A percentile compares a stretch with the other conserved stretches of the same genome.
Evolutionary conservation across 2,888 invertebrate species (phyloP).

Genomic region (Andrena marginata): DNA sequence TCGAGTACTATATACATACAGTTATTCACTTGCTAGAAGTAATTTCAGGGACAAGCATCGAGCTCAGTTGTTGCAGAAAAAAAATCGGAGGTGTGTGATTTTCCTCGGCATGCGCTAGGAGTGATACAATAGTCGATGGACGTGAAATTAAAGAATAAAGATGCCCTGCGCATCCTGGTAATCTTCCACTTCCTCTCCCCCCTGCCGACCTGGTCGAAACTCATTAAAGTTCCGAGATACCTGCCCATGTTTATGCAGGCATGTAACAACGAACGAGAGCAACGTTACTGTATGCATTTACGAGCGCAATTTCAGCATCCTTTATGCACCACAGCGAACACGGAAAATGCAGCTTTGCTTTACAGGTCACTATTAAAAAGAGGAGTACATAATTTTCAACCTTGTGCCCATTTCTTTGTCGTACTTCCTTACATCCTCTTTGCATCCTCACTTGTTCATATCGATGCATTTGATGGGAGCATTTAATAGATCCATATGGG

Average conservation of each 20-base stretch:
- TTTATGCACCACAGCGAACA: constrained; percentile 44
- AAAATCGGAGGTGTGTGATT: neutral
- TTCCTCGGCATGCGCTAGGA: constrained; percentile 15
- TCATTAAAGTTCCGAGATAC: constrained; percentile 62
- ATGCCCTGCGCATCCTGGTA: neutral
- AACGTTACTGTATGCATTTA: constrained; percentile 51
- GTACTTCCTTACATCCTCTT: neutral
- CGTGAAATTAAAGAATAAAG: constrained; percentile 33
- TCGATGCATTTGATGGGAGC: neutral
- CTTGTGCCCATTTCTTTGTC: constrained; percentile 1
- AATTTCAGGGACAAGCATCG: neutral
- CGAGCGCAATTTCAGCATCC: constrained; percentile 46
- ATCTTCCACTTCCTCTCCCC: constrained; percentile 7
- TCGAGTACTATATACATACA: neutral
- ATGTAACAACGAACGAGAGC: constrained; percentile 63
- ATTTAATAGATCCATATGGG: neutral
- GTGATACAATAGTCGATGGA: constrained; percentile 13
- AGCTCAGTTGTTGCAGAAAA: neutral
- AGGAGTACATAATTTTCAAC: neutral
- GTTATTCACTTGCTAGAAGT: neutral
- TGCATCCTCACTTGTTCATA: neutral
- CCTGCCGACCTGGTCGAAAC: constrained; percentile 29
- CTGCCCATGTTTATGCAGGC: constrained; percentile 62
- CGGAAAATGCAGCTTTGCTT: constrained; percentile 37
- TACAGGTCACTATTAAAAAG: neutral